Evolutionary conservation across 2,888 invertebrate species (phyloP).

Genomic region (Steinernema scapterisci): DNA sequence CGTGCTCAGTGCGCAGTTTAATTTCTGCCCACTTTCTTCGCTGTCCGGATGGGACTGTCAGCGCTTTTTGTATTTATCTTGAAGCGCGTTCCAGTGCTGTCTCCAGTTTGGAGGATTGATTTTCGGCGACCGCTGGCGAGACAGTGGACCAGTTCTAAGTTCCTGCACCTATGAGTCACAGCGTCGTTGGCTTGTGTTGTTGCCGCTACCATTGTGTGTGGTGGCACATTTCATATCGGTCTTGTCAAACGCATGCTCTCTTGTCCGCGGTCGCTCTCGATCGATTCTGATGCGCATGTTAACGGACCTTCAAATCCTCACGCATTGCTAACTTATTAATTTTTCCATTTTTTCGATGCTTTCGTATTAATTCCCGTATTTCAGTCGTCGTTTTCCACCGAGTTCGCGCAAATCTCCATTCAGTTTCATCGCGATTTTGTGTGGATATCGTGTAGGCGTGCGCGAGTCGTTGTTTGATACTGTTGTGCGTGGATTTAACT

Average conservation of each 20-base stretch:
- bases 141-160: slow-evolving; percentile 27
- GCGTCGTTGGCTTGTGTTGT: slow-evolving; percentile 14
- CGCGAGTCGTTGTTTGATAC: neutral
- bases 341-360: neutral
- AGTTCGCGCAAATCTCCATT: too few relatives aligned
- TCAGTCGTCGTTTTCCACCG: neutral
- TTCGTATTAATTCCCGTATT: neutral
- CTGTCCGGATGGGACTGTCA: neutral
- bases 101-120: slow-evolving; percentile 1
- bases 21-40: neutral
- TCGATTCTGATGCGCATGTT: neutral
- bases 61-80: neutral
- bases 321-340: neutral
- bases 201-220: slow-evolving; percentile 23
- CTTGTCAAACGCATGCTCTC: slow-evolving; percentile 11
- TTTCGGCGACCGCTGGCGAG: slow-evolving; percentile 23
- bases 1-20: too few relatives aligned
- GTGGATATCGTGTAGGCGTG: too few relatives aligned
- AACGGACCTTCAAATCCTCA: neutral
- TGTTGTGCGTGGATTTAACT: neutral
- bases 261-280: neutral
- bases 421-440: too few relatives aligned
- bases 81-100: slow-evolving; percentile 10
- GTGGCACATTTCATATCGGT: slow-evolving; percentile 19
- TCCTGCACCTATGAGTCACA: slow-evolving; percentile 25